Evolutionary conservation across 2,113 vertebrate genomes (phyloP), one percentile per base, ranked within the genome.

Genomic region (Nerophis ophidion): DNA sequence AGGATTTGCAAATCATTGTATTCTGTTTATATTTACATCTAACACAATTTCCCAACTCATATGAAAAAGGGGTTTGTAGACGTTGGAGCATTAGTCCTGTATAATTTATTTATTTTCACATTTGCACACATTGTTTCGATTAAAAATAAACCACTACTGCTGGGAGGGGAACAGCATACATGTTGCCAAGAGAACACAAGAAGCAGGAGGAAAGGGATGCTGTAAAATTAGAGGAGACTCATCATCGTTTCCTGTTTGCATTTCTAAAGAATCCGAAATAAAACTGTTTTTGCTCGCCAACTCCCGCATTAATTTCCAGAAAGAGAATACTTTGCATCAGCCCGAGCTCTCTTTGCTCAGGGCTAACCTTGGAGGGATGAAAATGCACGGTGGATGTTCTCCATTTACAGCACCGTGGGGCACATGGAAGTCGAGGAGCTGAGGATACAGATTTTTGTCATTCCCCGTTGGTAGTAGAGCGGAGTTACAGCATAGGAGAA

Each of bases 311-410:
- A 5, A 71, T 73, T 68, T 75, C 69, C 75, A 70, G 75, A 58
- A 55, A 57, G 63, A 61, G 55, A 77, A 70, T 60, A 58, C n/a
- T 64, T 52, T 57, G 56, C 63, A 70, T 72, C 61, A 75, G 61
- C 47, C 52, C 35, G 55, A 63, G 70, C 57, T 66, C 62, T 26
- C 60, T 65, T 80, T 67, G 76, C 81, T 70, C 65, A 14, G 26
- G 60, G 86, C 77, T 48, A 52, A 71, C 68, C 80, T 70, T 66
- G 19, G 60, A 79, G 83, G 66, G 66, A 62, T 53, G 61, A 58
- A 68, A 75, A 64, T 26, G 52, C 66, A 49, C 59, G n/a, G 52
- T 60, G 48, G 47, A 67, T 62, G 65, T 69, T 79, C 68, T 38
- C 62, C 46, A 64, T 64, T 53, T 72, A 65, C 77, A 73, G 19